These are phyloP conservation scores for Caenorhabditis uteleia DNA, from an alignment of 2,888 invertebrate species.

Conservation along the genomic window DNA sequence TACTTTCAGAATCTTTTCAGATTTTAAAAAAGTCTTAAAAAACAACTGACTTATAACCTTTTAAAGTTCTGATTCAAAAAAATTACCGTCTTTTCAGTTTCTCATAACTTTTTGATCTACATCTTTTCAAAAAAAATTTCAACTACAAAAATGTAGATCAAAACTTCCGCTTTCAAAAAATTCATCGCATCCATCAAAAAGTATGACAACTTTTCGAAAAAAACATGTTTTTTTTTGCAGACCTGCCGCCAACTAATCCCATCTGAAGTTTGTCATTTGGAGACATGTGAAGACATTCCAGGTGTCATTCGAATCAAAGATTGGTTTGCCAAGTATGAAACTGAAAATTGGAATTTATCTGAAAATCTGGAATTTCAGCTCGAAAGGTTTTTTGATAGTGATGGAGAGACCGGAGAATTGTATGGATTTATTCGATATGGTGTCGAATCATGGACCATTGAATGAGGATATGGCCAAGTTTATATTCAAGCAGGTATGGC, in stretches of 20 bases:
- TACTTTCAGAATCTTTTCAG: too few species aligned
- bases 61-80: too few species aligned
- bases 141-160: too few species aligned
- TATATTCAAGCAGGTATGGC: constrained; percentile 55
- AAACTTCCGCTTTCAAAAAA: too few species aligned
- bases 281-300: constrained; percentile 59
- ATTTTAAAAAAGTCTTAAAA: too few species aligned
- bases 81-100: too few species aligned
- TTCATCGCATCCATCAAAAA: too few species aligned
- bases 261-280: constrained; percentile 64
- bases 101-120: too few species aligned
- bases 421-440: constrained; percentile 65
- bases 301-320: constrained; percentile 63
- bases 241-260: constrained; percentile 61
- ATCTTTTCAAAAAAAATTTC: too few species aligned
- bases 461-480: constrained; percentile 59
- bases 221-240: constrained; percentile 35
- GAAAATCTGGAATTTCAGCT: constrained; percentile 43
- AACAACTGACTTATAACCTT: too few species aligned
- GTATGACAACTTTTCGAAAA: neutral
- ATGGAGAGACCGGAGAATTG: constrained; percentile 64
- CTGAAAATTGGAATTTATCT: neutral
- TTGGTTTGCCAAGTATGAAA: constrained; percentile 63
- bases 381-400: constrained; percentile 64
- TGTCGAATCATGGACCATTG: constrained; percentile 58